Evolutionary conservation across 2,888 invertebrate species (phyloP).

Genomic region (Apamea epomidion): DNA sequence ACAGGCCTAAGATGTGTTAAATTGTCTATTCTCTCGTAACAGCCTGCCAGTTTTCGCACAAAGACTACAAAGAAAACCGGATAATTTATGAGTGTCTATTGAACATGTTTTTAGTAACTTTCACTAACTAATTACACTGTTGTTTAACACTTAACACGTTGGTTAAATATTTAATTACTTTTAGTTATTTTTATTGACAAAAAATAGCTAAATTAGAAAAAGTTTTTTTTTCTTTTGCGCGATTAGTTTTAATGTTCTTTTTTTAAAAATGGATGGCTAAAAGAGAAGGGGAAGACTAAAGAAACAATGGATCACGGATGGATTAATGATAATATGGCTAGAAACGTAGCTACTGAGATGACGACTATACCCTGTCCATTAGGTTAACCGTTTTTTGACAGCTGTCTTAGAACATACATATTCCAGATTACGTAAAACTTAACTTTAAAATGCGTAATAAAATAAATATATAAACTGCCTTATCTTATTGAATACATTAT

Average conservation of each 20-base stretch:
- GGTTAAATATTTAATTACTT: not conserved
- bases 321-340: no score
- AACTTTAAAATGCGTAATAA: no score
- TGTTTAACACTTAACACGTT: not conserved
- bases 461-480: no score
- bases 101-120: slow-evolving; percentile 20
- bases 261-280: no score
- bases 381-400: no score
- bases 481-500: no score
- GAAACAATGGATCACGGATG: no score
- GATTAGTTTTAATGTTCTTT: not conserved
- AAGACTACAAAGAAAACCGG: slow-evolving; percentile 36
- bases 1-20: not conserved
- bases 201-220: not conserved
- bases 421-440: no score
- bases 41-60: slow-evolving; percentile 42
- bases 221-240: not conserved
- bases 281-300: no score
- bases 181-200: not conserved
- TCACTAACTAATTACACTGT: slow-evolving; percentile 24
- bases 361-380: no score
- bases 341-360: no score
- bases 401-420: no score
- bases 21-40: slow-evolving; percentile 27
- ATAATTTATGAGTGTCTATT: slow-evolving; percentile 20